Base-by-base conservation (phyloP, 1,140 invertebrate genomes). In the Hetaerina americana region DNA sequence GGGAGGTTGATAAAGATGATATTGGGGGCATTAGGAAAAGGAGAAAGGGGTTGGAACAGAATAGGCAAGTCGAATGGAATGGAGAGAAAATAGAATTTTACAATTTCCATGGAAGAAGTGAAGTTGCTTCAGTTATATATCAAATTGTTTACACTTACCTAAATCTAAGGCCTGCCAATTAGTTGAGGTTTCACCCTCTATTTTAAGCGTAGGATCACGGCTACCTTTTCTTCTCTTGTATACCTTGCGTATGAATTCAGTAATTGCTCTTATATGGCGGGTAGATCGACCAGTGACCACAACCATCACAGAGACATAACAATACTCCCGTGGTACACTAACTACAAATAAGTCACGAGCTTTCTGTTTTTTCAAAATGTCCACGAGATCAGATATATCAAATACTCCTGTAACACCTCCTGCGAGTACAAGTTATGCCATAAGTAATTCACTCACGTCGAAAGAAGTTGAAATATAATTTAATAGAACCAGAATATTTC, bases 131-230 rank as follows among this genome's bases (percentile, higher is more conserved):
- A n/a, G n/a, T n/a, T n/a, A n/a, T n/a, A n/a, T n/a, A n/a, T n/a
- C n/a, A n/a, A n/a, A n/a, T n/a, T n/a, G n/a, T n/a, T n/a, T n/a
- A n/a, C n/a, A n/a, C 40, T 73, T 81, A 93, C 92, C 92, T 83
- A 97, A 85, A 85, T 97, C 95, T 77, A 97, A 77, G 31, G 94
- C 93, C 76, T 94, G 85, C 95, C 95, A 98, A 74, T 94, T 88
- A 49, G 84, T 82, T 66, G 86, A 88, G 70, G 85, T 81, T 78
- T 88, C 83, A 26, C 93, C 93, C 84, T 95, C 92, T 74, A 95
- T 85, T 75, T 83, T 86, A 1, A 93, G 89, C 75, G 91, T 82
- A 26, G 79, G 74, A 80, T 96, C 94, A 57, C 76, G 81, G 27
- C 49, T 27, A 12, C 71, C 29, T 70, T 83, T 87, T 79, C 93